Conservation (phyloP, 37 sponge, comb jelly and placozoan species). For the Dysidea cf. avara region DNA sequence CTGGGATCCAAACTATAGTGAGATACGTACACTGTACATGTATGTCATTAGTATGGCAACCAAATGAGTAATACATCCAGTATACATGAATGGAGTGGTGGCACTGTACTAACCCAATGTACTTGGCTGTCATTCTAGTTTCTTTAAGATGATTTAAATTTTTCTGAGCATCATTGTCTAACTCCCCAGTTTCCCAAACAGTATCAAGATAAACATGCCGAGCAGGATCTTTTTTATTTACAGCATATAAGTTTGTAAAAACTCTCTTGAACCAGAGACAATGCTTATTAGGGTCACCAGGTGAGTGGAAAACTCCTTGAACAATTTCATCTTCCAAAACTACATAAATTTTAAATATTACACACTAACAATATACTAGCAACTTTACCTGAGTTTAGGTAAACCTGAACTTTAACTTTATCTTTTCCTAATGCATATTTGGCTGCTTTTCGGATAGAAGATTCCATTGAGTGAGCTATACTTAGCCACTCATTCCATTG, state of each 20-base stretch:
- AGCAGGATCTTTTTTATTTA: conserved; percentile 32
- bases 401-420: conserved; percentile 48
- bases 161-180: conserved; percentile 61
- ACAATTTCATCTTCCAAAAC: conserved; percentile 65
- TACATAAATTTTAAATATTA: neutral
- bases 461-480: too few relatives aligned
- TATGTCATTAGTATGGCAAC: too few relatives aligned
- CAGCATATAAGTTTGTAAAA: conserved; percentile 56
- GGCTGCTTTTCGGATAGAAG: conserved; percentile 55
- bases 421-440: conserved; percentile 62
- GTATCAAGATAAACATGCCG: conserved; percentile 33
- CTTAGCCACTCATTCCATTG: too few relatives aligned
- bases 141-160: conserved; percentile 69
- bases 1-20: conserved; percentile 48
- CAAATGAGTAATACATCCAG: neutral
- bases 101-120: conserved; percentile 59
- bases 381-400: conserved; percentile 53
- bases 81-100: neutral
- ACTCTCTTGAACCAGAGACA: conserved; percentile 79
- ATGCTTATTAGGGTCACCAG: conserved; percentile 45
- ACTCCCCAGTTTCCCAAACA: conserved; percentile 55
- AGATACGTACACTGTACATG: too few relatives aligned
- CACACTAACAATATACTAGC: neutral
- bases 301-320: conserved; percentile 60
- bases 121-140: conserved; percentile 72